Conservation (phyloP, 2,888 invertebrate species). For the Xestia c-nigrum region DNA sequence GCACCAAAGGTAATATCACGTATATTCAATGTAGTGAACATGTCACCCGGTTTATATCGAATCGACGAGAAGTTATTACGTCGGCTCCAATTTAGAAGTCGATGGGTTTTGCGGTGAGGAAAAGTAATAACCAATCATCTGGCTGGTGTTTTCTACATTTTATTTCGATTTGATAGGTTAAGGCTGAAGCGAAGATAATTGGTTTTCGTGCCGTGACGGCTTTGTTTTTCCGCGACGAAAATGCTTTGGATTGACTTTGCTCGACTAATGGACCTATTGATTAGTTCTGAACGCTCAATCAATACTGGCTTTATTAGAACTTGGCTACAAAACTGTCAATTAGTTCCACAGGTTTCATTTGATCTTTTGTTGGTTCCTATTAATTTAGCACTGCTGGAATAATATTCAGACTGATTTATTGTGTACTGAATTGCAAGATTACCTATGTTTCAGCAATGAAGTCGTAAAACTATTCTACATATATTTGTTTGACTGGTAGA, state of each 20-base stretch:
- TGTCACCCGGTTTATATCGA: slow-evolving; percentile 58
- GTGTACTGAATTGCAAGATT: neutral
- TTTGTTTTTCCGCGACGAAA: slow-evolving; percentile 61
- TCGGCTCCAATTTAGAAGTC: slow-evolving; percentile 62
- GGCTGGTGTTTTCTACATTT: slow-evolving; percentile 63
- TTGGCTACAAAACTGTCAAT: slow-evolving; percentile 22
- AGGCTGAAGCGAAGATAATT: slow-evolving; percentile 61
- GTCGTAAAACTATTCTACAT: neutral
- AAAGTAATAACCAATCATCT: slow-evolving; percentile 67
- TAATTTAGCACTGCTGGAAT: slow-evolving; percentile 7
- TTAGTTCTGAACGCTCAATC: slow-evolving; percentile 31
- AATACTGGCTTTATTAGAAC: slow-evolving; percentile 24
- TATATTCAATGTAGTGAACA: slow-evolving; percentile 59
- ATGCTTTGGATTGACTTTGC: slow-evolving; percentile 42
- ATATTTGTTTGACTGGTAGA: too few relatives aligned
- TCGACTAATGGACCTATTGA: slow-evolving; percentile 58
- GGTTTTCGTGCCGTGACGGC: slow-evolving; percentile 58
- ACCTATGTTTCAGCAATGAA: neutral
- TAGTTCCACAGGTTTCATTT: slow-evolving; percentile 11
- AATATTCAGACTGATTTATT: neutral
- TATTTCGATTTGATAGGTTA: slow-evolving; percentile 62
- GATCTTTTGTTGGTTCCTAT: neutral
- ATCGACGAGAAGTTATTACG: slow-evolving; percentile 59
- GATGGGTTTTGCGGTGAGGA: slow-evolving; percentile 55
- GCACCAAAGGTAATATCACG: slow-evolving; percentile 84